Conservation (phyloP, 2,888 invertebrate species). For the Cheilosia vulpina region DNA sequence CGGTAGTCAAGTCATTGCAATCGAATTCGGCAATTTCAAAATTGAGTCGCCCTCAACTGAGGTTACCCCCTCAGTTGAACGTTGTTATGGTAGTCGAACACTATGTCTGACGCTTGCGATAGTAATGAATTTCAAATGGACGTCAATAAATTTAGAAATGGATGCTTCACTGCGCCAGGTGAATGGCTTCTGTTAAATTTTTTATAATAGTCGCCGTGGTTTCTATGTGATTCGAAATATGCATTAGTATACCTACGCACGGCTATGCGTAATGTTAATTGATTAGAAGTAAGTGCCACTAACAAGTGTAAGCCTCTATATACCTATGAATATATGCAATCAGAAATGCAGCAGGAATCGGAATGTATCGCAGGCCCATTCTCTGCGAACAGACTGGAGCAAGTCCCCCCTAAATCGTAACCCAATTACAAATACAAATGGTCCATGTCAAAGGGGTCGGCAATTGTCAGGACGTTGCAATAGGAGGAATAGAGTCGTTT, state of each 20-base stretch:
- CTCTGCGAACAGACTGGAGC: constrained; percentile 9
- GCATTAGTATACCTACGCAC: constrained; percentile 55
- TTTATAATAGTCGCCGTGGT: constrained; percentile 53
- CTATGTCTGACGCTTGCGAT: constrained; percentile 23
- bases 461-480: constrained; percentile 65
- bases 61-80: constrained; percentile 1
- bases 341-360: constrained; percentile 58
- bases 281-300: constrained; percentile 70
- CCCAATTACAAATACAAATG: constrained; percentile 73
- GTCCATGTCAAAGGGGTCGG: constrained; percentile 70
- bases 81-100: background rate
- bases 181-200: constrained; percentile 62
- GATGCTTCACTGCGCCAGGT: constrained; percentile 40
- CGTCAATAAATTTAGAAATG: constrained; percentile 51
- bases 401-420: constrained; percentile 62
- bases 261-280: constrained; percentile 57
- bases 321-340: constrained; percentile 31
- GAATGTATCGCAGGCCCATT: constrained; percentile 32
- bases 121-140: constrained; percentile 57
- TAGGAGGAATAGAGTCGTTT: constrained; percentile 78
- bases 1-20: constrained; percentile 25
- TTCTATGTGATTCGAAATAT: constrained; percentile 59
- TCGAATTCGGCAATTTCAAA: constrained; percentile 41
- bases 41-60: constrained; percentile 18
- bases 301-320: constrained; percentile 28